Evolutionary conservation across 1,140 invertebrate species (phyloP).

Genomic region (Musca vetustissima): DNA sequence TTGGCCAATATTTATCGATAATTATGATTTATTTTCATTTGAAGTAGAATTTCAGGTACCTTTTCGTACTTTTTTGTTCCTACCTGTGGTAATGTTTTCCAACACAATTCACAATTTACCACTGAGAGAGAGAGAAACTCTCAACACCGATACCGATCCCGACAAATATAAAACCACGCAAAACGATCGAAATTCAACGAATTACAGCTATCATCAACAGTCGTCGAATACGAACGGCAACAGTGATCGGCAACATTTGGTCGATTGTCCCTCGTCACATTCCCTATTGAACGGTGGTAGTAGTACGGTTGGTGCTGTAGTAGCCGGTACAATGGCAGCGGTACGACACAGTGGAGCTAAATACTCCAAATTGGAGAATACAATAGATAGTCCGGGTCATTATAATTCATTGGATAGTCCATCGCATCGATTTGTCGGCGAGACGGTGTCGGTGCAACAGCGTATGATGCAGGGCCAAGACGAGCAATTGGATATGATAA

Average conservation of each 20-base stretch:
- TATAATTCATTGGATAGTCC: constrained; percentile 66
- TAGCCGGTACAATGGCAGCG: constrained; percentile 54
- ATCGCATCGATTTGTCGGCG: constrained; percentile 70
- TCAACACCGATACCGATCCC: no score
- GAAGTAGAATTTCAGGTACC: no score
- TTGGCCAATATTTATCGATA: no score
- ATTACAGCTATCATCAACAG: constrained; percentile 39
- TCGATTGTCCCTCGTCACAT: constrained; percentile 43
- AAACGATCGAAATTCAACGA: constrained; percentile 33
- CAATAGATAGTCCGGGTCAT: constrained; percentile 76
- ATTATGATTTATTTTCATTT: no score
- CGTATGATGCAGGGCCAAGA: constrained; percentile 81
- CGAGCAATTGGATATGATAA: constrained; percentile 85
- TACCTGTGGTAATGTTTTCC: no score
- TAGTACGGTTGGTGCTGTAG: constrained; percentile 44
- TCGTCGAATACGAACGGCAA: constrained; percentile 35
- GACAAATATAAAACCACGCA: no score
- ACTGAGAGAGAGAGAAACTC: no score
- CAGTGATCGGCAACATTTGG: constrained; percentile 50
- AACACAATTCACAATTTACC: no score
- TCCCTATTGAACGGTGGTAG: constrained; percentile 42
- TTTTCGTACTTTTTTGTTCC: no score
- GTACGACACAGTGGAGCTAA: constrained; percentile 72
- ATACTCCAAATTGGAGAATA: constrained; percentile 87
- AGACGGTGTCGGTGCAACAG: constrained; percentile 72